Evolutionary conservation across 2,797 vertebrate species (phyloP).

Genomic region (Phoebastria nigripes): DNA sequence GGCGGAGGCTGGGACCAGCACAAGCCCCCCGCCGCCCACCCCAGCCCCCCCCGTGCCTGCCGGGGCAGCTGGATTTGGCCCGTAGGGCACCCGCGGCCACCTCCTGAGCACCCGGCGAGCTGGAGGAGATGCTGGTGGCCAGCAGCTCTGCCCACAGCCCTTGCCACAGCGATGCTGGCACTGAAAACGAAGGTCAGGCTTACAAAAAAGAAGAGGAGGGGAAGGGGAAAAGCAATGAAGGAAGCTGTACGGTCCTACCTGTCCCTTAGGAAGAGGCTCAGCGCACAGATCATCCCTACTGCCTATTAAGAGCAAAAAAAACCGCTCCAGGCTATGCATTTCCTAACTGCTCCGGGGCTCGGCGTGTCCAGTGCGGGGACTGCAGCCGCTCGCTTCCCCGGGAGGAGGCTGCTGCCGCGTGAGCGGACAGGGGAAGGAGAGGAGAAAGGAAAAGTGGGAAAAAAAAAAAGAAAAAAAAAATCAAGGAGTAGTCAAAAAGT

Average conservation of each 20-base stretch:
- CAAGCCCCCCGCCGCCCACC: neutral
- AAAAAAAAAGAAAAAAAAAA: neutral
- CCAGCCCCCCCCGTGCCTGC: neutral
- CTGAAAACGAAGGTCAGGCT: neutral
- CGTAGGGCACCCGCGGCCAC: rapidly evolving
- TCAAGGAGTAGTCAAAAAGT: slow-evolving; percentile 34
- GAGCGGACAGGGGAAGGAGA: neutral
- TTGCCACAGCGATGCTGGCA: neutral
- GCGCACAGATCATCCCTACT: neutral
- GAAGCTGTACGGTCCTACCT: neutral
- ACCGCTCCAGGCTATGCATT: rapidly evolving
- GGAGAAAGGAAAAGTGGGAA: neutral
- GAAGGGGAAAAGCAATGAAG: neutral
- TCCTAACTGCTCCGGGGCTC: neutral
- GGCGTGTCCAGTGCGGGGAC: neutral
- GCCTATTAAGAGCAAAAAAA: neutral
- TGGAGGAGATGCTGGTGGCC: neutral
- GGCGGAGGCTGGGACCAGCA: neutral
- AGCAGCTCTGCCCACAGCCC: neutral
- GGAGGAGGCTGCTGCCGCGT: neutral
- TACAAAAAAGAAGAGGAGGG: neutral
- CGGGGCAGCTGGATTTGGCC: neutral
- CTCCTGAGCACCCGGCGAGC: neutral
- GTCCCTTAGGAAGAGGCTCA: neutral
- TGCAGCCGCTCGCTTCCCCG: neutral